Base-by-base conservation (phyloP, 1,140 invertebrate species). In the Drosophila seguyi region DNA sequence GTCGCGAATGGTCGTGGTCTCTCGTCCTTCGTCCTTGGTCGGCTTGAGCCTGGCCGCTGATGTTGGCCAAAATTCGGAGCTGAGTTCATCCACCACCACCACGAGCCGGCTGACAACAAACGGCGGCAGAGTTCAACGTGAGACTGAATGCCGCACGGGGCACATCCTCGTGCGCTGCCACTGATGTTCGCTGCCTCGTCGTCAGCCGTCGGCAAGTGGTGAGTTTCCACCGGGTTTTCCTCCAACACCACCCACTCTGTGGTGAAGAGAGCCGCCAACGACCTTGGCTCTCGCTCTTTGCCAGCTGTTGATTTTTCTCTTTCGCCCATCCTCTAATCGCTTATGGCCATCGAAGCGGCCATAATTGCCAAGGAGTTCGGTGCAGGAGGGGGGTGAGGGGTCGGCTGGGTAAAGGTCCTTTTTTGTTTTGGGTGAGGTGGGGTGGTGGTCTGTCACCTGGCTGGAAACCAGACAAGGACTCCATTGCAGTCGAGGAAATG, bases 41-140 rank as follows among this genome's bases (percentile, higher is more conserved):
- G 36, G 50, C 31, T 7, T 34, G 29, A 20, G 48, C n/a, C 48
- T 50, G 48, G 47, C 47, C 29, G 48, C 48, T 68, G 10, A 25
- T 34, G 38, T 67, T 66, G 61, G 20, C 31, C 60, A 58, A 65
- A 18, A 25, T 25, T 38, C 34, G 20, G 22, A 25, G 42, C 38
- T 48, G 34, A 39, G 29, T 29, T 47, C 22, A 20, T 50, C n/a
- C 20, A 38, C 42, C 63, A 48, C 45, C n/a, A n/a, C n/a, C n/a
- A n/a, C n/a, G 45, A 55, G 57, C 48, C 45, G 57, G 66, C 52
- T 57, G 22, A 48, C 85, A 90, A 90, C 81, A 77, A 75, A 60
- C 78, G 84, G 66, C 85, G 48, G 79, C 85, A 78, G 71, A 85
- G 78, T 90, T 90, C 85, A 75, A 90, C 69, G 86, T 75, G 52